Conservation (phyloP, 2,888 invertebrate genomes). For the Acrocyrtus sp. region DNA sequence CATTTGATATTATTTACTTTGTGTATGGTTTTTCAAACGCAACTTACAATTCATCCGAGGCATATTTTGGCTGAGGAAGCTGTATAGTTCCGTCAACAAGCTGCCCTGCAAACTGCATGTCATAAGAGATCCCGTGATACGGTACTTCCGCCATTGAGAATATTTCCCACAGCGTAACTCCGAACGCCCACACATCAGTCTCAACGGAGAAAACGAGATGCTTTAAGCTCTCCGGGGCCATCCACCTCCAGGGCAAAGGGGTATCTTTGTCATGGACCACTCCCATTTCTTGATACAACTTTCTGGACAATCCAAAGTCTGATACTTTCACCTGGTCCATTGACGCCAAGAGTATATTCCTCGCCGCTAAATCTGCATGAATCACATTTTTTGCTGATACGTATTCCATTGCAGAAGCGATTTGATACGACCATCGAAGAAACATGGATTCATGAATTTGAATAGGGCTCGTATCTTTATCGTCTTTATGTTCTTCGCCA, state of each 20-base stretch:
- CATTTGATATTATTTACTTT: neutral
- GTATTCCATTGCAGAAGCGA: constrained; percentile 39
- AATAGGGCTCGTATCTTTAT: neutral
- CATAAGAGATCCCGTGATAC: constrained; percentile 20
- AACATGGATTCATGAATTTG: neutral
- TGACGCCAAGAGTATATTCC: constrained; percentile 18
- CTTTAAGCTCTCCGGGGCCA: constrained; percentile 26
- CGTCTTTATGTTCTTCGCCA: neutral
- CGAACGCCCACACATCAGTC: constrained; percentile 34
- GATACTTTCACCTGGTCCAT: constrained; percentile 29
- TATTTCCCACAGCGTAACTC: constrained; percentile 30
- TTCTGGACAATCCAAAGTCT: constrained; percentile 42
- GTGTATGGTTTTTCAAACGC: neutral
- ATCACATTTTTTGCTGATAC: constrained; percentile 19
- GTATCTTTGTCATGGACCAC: constrained; percentile 26
- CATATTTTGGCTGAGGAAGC: constrained; percentile 22
- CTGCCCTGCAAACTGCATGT: constrained; percentile 14
- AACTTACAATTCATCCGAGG: constrained; percentile 9
- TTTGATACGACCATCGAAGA: constrained; percentile 29
- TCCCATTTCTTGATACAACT: constrained; percentile 30
- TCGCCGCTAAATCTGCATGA: constrained; percentile 37
- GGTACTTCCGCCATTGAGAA: constrained; percentile 40
- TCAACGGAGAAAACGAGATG: constrained; percentile 21
- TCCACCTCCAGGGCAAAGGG: constrained; percentile 35
- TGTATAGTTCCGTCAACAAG: constrained; percentile 17